These are phyloP conservation scores for Cantharis nigra DNA, from an alignment of 2,888 invertebrate species.

Conservation along the genomic window DNA sequence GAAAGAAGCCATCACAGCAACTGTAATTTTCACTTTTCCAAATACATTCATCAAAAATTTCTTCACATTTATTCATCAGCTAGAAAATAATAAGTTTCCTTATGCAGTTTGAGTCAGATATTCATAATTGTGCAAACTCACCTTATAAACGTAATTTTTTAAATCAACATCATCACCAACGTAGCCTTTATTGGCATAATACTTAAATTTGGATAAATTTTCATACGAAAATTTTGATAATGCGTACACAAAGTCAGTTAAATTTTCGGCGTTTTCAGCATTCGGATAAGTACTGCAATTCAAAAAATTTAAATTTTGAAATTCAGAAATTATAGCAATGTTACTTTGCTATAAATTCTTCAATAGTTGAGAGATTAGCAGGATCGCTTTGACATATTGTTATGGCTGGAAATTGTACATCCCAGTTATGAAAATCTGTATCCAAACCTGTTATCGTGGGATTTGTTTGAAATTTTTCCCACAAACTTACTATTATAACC, in stretches of 20 bases:
- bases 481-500: conserved; percentile 75
- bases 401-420: conserved; percentile 75
- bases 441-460: conserved; percentile 82
- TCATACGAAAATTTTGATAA: conserved; percentile 55
- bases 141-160: conserved; percentile 42
- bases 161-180: conserved; percentile 37
- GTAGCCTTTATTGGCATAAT: conserved; percentile 34
- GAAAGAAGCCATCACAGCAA: conserved; percentile 69
- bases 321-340: background rate
- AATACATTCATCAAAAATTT: conserved; percentile 64
- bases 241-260: conserved; percentile 50
- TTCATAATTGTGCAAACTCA: conserved; percentile 20
- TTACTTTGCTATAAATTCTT: conserved; percentile 37
- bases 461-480: conserved; percentile 84
- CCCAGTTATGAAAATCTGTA: conserved; percentile 81
- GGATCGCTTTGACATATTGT: conserved; percentile 62
- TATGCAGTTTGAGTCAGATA: background rate
- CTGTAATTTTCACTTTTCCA: conserved; percentile 70
- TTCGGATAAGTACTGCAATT: conserved; percentile 11
- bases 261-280: conserved; percentile 34
- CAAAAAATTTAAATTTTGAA: background rate
- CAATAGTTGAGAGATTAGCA: conserved; percentile 39
- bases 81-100: conserved; percentile 42
- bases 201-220: conserved; percentile 45
- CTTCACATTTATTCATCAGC: conserved; percentile 66